phyloP scores from a whole-genome alignment of 2,888 invertebrate genomes.

The Lasioglossum vierecki region DNA sequence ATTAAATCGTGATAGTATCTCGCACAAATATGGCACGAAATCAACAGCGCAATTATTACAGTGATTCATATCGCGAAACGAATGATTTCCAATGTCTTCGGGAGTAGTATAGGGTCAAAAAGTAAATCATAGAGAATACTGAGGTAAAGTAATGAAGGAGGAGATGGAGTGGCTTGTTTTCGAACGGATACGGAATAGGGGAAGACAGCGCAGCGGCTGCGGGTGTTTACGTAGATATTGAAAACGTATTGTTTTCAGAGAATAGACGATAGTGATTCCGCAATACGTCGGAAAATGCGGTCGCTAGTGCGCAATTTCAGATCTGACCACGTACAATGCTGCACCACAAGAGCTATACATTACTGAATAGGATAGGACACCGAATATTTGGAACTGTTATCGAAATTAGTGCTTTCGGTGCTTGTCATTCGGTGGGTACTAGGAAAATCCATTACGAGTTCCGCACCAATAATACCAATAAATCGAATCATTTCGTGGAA shows the following conservation, averaged over 20 bases:
- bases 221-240: constrained; percentile 53
- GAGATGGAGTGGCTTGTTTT: constrained; percentile 8
- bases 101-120: background rate
- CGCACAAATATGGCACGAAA: background rate
- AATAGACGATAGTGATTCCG: constrained; percentile 40
- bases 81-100: background rate
- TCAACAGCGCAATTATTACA: background rate
- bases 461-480: background rate
- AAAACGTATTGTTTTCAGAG: constrained; percentile 50
- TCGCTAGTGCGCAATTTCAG: constrained; percentile 41
- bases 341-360: constrained; percentile 9
- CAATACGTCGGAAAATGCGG: constrained; percentile 44
- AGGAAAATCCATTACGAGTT: background rate
- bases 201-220: constrained; percentile 20
- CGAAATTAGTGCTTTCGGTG: constrained; percentile 13
- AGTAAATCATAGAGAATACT: background rate
- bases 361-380: background rate
- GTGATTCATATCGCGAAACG: background rate
- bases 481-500: background rate
- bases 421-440: background rate
- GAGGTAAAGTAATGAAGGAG: background rate
- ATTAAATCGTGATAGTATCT: background rate
- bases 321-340: constrained; percentile 13
- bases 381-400: constrained; percentile 31
- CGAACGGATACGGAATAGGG: constrained; percentile 16